Conservation (phyloP, 1,140 invertebrate genomes). For the Sitophilus oryzae region DNA sequence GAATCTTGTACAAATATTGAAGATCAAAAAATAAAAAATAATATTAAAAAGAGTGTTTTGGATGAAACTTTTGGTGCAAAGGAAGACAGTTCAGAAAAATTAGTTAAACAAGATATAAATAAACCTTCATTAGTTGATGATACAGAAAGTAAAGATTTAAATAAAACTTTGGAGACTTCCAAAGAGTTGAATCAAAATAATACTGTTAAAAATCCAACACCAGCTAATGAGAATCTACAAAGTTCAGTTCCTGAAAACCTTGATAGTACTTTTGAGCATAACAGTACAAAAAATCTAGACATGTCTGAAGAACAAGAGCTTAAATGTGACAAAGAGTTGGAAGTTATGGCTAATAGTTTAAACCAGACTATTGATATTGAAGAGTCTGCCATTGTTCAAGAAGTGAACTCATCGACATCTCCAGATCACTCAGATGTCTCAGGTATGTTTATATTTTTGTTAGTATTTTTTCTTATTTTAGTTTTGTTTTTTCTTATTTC, state of each 20-base stretch:
- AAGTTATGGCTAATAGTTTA: not conserved
- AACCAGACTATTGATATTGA: not conserved
- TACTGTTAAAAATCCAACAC: too few relatives aligned
- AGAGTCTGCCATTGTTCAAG: not conserved
- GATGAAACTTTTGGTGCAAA: too few relatives aligned
- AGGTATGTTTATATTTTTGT: not conserved
- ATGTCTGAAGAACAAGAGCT: not conserved
- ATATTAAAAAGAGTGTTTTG: not conserved
- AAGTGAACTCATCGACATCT: not conserved
- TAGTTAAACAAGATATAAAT: not conserved
- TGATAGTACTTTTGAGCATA: too few relatives aligned
- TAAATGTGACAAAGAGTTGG: not conserved
- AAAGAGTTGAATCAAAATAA: not conserved
- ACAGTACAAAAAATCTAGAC: too few relatives aligned
- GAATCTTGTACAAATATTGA: not conserved
- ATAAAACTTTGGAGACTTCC: not conserved
- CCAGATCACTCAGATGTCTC: not conserved
- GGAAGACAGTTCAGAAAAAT: not conserved
- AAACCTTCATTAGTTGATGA: not conserved
- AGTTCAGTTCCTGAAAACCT: too few relatives aligned
- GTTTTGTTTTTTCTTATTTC: too few relatives aligned
- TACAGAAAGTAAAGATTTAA: not conserved
- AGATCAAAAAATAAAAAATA: not conserved
- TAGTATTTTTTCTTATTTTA: too few relatives aligned
- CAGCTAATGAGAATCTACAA: too few relatives aligned